Evolutionary conservation across 1,140 invertebrate genomes (phyloP), one percentile per base, ranked within the genome.

Genomic region (Diachasmimorpha longicaudata): DNA sequence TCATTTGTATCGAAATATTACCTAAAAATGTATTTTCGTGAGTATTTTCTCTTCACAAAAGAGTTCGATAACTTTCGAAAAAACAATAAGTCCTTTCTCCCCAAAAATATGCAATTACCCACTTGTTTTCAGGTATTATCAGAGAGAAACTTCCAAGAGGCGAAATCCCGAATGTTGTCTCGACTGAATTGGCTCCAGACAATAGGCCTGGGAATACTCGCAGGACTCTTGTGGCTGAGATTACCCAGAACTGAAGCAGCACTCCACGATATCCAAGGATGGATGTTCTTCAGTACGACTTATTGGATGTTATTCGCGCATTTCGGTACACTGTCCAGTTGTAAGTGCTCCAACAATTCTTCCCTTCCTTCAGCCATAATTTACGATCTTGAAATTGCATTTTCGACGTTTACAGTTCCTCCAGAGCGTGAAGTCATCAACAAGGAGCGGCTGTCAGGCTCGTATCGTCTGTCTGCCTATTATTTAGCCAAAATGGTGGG

Each of bases 281-380:
- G 94, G 94, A 95, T 96, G 93, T 96, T 96, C 84, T 96, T 96
- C 88, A 94, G 94, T 21, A 94, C 94, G 25, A 95, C 93, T 25
- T 96, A 96, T 82, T 96, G 95, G 95, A 96, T 96, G 93, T 89
- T 96, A 36, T 95, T 95, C 85, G 93, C 95, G 14, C 90, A 95
- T 74, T 96, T 96, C 83, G 94, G 94, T 80, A 94, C 95, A 72
- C 90, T 96, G 16, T 92, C 93, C 81, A 94, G 94, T 85, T 93
- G 92, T 93, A 84, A 92, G 91, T 76, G 13, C 42, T 19, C 44
- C 42, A 16, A 52, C 16, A 52, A 1, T 16, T 13, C 16, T 9
- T 46, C 11, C 10, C 10, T 14, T 46, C n/a, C 4, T 46, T 46
- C 31, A 31, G 31, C 31, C 4, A 46, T 14, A 46, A 46, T 46